These are phyloP conservation scores for Cynocephalus volans DNA, from an alignment of 2,113 vertebrate genomes.

Conservation along the genomic window DNA sequence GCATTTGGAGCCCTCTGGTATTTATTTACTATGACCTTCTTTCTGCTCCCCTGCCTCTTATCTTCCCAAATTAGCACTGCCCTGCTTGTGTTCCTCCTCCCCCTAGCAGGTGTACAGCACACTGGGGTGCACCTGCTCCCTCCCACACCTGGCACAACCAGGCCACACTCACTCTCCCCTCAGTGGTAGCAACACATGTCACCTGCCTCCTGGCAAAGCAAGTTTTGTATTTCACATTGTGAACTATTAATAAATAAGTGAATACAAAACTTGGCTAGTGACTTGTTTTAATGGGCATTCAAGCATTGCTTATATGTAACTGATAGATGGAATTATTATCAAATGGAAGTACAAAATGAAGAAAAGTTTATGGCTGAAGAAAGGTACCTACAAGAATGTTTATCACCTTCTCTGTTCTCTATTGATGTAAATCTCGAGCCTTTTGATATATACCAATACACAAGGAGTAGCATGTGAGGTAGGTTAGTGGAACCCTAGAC, in stretches of 20 bases:
- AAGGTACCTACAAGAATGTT: background rate
- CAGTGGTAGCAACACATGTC: background rate
- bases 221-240: background rate
- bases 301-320: background rate
- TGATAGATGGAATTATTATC: background rate
- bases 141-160: background rate
- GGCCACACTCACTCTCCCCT: background rate
- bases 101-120: background rate
- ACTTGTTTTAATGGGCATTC: background rate
- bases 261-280: background rate
- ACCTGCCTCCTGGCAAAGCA: background rate
- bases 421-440: background rate
- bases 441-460: background rate
- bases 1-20: background rate
- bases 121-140: background rate
- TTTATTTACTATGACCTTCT: background rate
- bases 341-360: background rate
- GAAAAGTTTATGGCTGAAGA: background rate
- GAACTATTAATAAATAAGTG: background rate
- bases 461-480: background rate
- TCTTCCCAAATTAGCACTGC: background rate
- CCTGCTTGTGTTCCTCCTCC: background rate
- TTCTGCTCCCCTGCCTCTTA: background rate
- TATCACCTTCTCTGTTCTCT: background rate
- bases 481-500: background rate